Base-by-base conservation (phyloP, 2,888 invertebrate species). In the Drosophila peninsularis region DNA sequence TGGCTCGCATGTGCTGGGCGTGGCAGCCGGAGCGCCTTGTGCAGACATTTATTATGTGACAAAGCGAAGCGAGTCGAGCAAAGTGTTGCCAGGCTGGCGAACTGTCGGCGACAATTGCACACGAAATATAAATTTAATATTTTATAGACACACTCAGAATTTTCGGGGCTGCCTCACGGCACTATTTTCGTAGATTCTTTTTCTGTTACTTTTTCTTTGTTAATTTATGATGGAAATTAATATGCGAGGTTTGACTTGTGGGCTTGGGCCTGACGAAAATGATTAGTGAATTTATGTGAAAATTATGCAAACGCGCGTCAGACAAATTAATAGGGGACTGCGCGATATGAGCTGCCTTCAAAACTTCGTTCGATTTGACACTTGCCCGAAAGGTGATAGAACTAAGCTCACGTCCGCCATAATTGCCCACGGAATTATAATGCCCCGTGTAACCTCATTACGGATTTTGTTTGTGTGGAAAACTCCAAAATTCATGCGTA, bases 121-220 rank as follows among this genome's bases (percentile, higher is more conserved):
- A 77, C 89, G 88, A 85, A 79, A 85, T 89, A 85, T 87, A 89
- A 86, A 88, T 84, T 84, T 84, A 83, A 86, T 88, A 84, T 84
- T 78, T 84, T 83, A 87, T 73, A 80, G 78, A 88, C 73, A 88
- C 60, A 54, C 71, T 42, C 68, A 55, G 75, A 64, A 71, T 60
- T 66, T 75, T 47, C 10, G 37, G 54, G 54, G 21, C 21, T 13
- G 67, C 50, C 52, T 39, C 47, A 45, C 49, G 62, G 36, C 39
- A 55, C 73, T 75, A 45, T 55, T 58, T 62, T 66, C 41, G 17
- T 57, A 24, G 13, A 30, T 56, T 61, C n/a, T 34, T 55, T 44
- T 42, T 45, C 56, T 14, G 47, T 65, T 55, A 47, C 42, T 39
- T 47, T 69, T 71, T 52, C 37, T 24, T 27, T 37, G 34, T 9